Evolutionary conservation across 2,113 vertebrate genomes (phyloP), one percentile per base, ranked within the genome.

Genomic region (Caranx melampygus): DNA sequence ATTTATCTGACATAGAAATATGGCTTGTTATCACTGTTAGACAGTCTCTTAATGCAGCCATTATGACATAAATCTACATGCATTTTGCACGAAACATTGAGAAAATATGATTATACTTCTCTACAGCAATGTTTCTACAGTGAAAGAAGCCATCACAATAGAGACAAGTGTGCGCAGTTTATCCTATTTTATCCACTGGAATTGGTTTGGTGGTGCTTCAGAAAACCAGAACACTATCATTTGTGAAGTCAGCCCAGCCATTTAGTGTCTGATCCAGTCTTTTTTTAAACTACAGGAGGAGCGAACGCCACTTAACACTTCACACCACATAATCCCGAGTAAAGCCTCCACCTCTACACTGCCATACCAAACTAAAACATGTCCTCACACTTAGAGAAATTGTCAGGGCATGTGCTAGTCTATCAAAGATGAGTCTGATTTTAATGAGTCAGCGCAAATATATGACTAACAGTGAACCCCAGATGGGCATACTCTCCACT

Each of bases 181-280:
- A 77, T 64, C 71, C 64, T 12, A 6, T 76, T 72, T 71, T 49
- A 76, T 82, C 72, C 72, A 34, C 60, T 74, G 49, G 34, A 75
- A 75, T 79, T 77, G 83, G 61, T 77, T 85, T 90, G 68, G 71
- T 60, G 34, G 76, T 51, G 49, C 67, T 70, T 85, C 61, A 63
- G 12, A 72, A 72, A 88, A 64, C 62, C 54, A 77, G 26, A 75
- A 34, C 72, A 33, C 64, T 82, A 47, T 87, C 61, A 76, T 87
- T 82, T 84, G 52, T 54, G 16, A 40, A 1, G 1, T 70, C 72
- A 51, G 72, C 72, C 45, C 70, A 51, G 21, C 58, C 65, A 70
- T 66, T 60, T 45, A 68, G 61, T 62, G 68, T 71, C 59, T 58
- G 58, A 61, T 72, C 75, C 9, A 44, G 14, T 7, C 2, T 75